phyloP scores from a whole-genome alignment of 2,113 vertebrate genomes.

The Geothlypis trichas region DNA sequence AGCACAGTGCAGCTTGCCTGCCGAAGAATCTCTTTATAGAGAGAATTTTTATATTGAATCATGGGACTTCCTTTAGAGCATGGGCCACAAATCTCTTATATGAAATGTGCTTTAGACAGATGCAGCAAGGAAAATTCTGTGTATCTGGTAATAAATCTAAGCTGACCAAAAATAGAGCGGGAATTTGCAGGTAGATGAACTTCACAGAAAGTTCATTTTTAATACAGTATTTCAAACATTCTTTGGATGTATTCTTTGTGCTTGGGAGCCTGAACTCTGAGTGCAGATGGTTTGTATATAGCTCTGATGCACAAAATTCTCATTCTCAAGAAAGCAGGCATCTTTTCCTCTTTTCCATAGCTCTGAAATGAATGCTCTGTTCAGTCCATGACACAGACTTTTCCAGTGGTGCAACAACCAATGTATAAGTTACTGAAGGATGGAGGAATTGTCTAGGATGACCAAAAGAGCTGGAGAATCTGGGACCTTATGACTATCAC shows the following conservation, averaged over 20 bases:
- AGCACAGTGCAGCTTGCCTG: slow-evolving; percentile 58
- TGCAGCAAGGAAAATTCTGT: neutral
- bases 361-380: neutral
- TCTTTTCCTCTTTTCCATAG: neutral
- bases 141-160: neutral
- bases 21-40: slow-evolving; percentile 38
- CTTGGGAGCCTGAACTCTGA: neutral
- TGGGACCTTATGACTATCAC: neutral
- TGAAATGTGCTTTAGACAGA: slow-evolving; percentile 13
- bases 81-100: slow-evolving; percentile 24
- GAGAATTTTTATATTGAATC: slow-evolving; percentile 62
- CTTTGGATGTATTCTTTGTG: neutral
- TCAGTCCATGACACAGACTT: neutral
- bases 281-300: neutral
- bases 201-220: slow-evolving; percentile 1
- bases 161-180: neutral
- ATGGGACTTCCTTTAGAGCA: neutral
- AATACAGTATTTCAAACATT: neutral
- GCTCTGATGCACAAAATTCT: neutral
- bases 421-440: neutral
- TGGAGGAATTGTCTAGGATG: neutral
- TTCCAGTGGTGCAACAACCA: neutral
- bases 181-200: slow-evolving; percentile 1
- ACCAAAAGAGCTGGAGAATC: neutral
- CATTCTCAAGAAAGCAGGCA: neutral